A percentile compares a stretch with the other conserved stretches of the same genome.
Evolutionary conservation across 2,888 invertebrate genomes (phyloP).

Genomic region (Lepidocyrtinus sp.): DNA sequence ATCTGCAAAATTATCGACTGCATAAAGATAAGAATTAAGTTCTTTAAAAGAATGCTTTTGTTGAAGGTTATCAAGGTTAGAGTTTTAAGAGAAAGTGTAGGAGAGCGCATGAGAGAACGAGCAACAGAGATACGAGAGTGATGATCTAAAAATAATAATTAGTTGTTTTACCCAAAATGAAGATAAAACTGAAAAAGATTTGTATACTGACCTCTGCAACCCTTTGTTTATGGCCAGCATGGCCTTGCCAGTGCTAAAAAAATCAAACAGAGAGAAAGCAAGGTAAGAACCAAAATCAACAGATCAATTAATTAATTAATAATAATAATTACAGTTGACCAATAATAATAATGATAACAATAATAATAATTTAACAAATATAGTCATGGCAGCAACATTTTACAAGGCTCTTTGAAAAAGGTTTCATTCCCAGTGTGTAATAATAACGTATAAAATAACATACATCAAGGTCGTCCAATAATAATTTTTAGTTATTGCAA

Average conservation of each 20-base stretch:
- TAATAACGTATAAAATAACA: constrained; percentile 9
- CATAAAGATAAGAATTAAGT: not conserved
- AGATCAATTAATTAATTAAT: constrained; percentile 57
- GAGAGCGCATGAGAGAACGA: constrained; percentile 17
- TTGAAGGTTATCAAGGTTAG: no score
- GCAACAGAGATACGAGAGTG: constrained; percentile 25
- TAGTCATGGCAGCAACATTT: constrained; percentile 53
- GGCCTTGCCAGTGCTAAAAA: constrained; percentile 84
- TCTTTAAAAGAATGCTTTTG: constrained; percentile 34
- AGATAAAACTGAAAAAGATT: constrained; percentile 70
- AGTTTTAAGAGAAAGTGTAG: constrained; percentile 43
- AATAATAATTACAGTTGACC: constrained; percentile 36
- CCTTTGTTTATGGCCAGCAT: constrained; percentile 90
- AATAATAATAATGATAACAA: constrained; percentile 39
- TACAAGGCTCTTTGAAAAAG: constrained; percentile 47
- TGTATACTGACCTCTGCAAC: constrained; percentile 82
- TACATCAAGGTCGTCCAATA: not conserved
- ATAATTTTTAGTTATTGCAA: constrained; percentile 5
- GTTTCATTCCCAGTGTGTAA: constrained; percentile 30
- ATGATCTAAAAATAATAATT: constrained; percentile 42
- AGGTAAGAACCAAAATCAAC: constrained; percentile 70
- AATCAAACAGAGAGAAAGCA: constrained; percentile 77
- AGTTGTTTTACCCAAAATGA: constrained; percentile 62
- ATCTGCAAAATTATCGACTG: no score
- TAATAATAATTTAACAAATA: constrained; percentile 47